phyloP scores from a whole-genome alignment of 1,140 invertebrate species.

The Drosophila santomea region DNA sequence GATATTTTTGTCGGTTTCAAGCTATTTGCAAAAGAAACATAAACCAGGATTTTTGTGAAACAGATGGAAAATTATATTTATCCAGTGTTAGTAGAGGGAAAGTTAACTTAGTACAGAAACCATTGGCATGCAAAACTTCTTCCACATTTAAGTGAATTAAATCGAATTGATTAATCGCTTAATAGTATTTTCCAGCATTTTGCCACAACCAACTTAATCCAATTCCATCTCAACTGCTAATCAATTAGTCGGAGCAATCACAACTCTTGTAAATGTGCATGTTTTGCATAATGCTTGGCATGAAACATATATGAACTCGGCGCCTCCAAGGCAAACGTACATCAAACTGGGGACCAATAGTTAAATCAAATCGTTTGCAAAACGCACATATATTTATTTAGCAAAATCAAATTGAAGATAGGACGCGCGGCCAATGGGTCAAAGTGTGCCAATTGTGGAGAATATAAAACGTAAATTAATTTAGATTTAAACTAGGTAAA shows the following conservation, averaged over 20 bases:
- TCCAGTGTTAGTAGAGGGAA: slow-evolving; percentile 20
- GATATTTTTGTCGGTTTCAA: background rate
- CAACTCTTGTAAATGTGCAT: slow-evolving; percentile 55
- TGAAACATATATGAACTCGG: slow-evolving; percentile 25
- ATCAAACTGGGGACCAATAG: slow-evolving; percentile 20
- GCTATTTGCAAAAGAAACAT: slow-evolving; percentile 17
- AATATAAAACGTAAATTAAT: slow-evolving; percentile 31
- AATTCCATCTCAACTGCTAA: slow-evolving; percentile 33
- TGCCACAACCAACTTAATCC: slow-evolving; percentile 22
- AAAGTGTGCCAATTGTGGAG: slow-evolving; percentile 28
- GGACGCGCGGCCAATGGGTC: slow-evolving; percentile 17
- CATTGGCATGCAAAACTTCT: slow-evolving; percentile 1
- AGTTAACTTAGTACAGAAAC: slow-evolving; percentile 7
- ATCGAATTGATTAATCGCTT: slow-evolving; percentile 14
- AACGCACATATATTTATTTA: slow-evolving; percentile 71
- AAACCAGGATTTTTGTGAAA: background rate
- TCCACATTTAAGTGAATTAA: background rate
- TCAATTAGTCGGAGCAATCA: slow-evolving; percentile 41
- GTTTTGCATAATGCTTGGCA: slow-evolving; percentile 72
- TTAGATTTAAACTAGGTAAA: slow-evolving; percentile 31
- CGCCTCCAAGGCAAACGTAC: slow-evolving; percentile 18
- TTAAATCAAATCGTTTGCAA: slow-evolving; percentile 67
- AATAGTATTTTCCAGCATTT: background rate
- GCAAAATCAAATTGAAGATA: slow-evolving; percentile 22
- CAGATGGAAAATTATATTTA: slow-evolving; percentile 15